Percentiles rank a stretch among this genome's conserved stretches.
These are phyloP conservation scores for Linnaemya tessellans DNA, from an alignment of 2,888 invertebrate genomes.

Conservation along the genomic window DNA sequence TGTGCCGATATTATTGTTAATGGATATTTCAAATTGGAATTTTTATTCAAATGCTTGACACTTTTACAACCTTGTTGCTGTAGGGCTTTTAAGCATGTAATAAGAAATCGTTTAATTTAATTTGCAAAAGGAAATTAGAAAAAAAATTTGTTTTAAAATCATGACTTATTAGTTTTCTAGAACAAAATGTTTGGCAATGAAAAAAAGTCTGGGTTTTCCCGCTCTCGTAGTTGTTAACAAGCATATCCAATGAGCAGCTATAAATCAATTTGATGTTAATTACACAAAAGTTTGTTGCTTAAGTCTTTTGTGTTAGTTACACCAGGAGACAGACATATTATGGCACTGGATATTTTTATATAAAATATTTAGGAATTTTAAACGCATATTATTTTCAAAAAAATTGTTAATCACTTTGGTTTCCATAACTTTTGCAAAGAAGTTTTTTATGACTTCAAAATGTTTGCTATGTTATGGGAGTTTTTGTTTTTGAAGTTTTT, in stretches of 20 bases:
- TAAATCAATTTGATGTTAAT: neutral
- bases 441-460: no score
- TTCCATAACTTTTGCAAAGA: no score
- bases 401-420: no score
- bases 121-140: neutral
- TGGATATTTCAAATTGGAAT: conserved; percentile 15
- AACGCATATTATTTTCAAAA: no score
- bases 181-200: conserved; percentile 32
- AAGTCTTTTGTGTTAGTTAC: conserved; percentile 28
- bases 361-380: no score
- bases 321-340: no score
- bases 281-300: neutral
- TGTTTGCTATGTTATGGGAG: no score
- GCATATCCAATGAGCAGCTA: neutral
- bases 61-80: conserved; percentile 54
- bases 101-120: conserved; percentile 34
- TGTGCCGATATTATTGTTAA: conserved; percentile 17
- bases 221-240: neutral
- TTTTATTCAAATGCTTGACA: conserved; percentile 40
- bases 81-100: conserved; percentile 28
- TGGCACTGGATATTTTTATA: no score
- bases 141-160: no score
- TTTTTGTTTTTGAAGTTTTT: no score
- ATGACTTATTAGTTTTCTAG: neutral
- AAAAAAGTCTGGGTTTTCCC: conserved; percentile 12